Base-by-base conservation (phyloP, 37 sponge, comb jelly and placozoan genomes). In the Spongia lamella region DNA sequence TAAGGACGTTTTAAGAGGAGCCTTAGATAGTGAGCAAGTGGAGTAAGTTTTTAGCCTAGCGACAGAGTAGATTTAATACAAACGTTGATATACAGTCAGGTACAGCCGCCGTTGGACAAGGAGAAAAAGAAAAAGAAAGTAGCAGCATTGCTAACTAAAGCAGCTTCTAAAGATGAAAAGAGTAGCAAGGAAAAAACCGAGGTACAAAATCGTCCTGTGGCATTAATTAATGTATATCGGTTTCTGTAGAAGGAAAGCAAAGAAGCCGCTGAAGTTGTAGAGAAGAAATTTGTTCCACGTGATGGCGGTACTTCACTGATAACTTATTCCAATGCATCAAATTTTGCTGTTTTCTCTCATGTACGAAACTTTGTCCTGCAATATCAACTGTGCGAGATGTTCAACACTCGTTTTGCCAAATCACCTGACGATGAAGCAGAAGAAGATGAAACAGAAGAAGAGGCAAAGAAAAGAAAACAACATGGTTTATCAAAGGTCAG, bases 301-400 rank as follows among this genome's bases (percentile, higher is more conserved):
- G 90, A 89, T 47, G 85, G 82, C 9, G 25, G 70, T 16, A 89
- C 80, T 61, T 83, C 89, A 7, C 85, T 89, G 40, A 58, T 84
- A 21, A 76, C 85, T 22, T 62, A 69, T 61, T 75, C 81, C 33
- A 80, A 83, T 76, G 72, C 90, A 19, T 84, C 90, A 27, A 38
- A 60, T 27, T 89, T 81, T 78, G 74, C 90, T 53, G 66, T 89
- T 15, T 89, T 76, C 71, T 68, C 75, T 33, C 90, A 80, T 52
- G 72, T 89, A 47, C 80, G 90, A 0, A 81, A 89, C 66, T 70
- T 89, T 15, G 73, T 89, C 6, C 81, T 84, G 26, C 90, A 89
- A 72, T 75, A 75, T 36, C 58, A 84, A 71, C 78, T 89, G 55
- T 84, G 85, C 40, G 77, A 80, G 60, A 80, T 70, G 31, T 89